A percentile compares a stretch with the other conserved stretches of the same genome.
phyloP scores from a whole-genome alignment of 1,140 invertebrate genomes.

The Lepeophtheirus salmonis region DNA sequence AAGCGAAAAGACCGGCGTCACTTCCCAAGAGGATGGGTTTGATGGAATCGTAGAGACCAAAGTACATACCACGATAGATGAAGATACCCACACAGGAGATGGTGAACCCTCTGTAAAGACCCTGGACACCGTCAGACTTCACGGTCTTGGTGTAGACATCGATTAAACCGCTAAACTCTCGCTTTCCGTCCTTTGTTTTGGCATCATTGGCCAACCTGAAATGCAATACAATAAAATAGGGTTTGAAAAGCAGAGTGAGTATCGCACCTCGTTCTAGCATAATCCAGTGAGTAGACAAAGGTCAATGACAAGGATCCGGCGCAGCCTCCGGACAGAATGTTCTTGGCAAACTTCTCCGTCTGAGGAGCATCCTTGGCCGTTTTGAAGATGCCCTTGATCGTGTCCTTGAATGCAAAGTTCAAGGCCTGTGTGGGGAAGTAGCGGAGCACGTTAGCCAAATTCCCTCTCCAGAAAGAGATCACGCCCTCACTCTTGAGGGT shows the following conservation, averaged over 20 bases:
- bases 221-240: constrained; percentile 18
- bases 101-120: constrained; percentile 76
- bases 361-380: constrained; percentile 15
- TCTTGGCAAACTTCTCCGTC: constrained; percentile 28
- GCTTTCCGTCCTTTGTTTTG: constrained; percentile 50
- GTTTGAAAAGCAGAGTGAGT: background rate
- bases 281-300: constrained; percentile 88
- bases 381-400: constrained; percentile 16
- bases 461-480: constrained; percentile 80
- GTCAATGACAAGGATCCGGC: constrained; percentile 78
- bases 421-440: constrained; percentile 89
- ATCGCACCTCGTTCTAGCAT: constrained; percentile 64
- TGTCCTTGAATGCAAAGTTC: constrained; percentile 78
- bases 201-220: constrained; percentile 56
- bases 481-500: constrained; percentile 71
- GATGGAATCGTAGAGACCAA: constrained; percentile 83
- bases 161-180: constrained; percentile 66
- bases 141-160: constrained; percentile 73
- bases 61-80: constrained; percentile 77
- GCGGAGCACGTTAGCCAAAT: constrained; percentile 73
- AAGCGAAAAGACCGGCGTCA: constrained; percentile 28
- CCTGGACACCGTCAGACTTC: constrained; percentile 61
- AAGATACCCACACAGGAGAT: constrained; percentile 80
- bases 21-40: constrained; percentile 65
- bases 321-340: constrained; percentile 76